Conservation (phyloP, 2,113 vertebrate genomes). For the Myrmecophaga tridactyla region DNA sequence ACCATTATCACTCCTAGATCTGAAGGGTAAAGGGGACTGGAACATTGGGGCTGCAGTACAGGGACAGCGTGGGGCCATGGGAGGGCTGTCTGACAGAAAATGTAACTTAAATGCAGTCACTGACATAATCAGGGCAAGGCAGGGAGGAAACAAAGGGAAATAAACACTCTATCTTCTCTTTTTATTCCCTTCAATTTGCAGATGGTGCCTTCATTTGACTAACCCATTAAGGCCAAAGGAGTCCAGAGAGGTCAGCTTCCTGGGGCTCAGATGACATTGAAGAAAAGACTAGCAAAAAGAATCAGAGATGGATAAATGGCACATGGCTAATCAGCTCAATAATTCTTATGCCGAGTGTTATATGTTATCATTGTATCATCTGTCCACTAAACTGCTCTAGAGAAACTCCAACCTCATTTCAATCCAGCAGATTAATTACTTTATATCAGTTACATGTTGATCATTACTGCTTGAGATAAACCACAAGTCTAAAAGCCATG, state of each 20-base stretch:
- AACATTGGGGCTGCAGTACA: neutral
- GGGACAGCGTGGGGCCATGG: neutral
- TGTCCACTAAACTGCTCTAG: neutral
- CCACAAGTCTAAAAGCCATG: neutral
- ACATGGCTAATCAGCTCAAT: neutral
- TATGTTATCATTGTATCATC: neutral
- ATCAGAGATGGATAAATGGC: too few relatives aligned
- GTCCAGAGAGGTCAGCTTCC: neutral
- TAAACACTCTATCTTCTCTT: too few relatives aligned
- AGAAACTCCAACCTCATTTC: neutral
- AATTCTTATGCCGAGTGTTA: neutral
- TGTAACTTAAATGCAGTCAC: neutral
- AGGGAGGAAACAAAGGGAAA: rapidly evolving
- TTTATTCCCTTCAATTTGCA: neutral
- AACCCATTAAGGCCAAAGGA: neutral
- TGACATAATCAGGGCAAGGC: neutral
- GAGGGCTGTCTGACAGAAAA: neutral
- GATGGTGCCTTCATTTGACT: neutral
- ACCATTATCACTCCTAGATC: neutral
- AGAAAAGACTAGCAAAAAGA: neutral
- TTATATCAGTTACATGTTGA: neutral
- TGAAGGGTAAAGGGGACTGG: neutral
- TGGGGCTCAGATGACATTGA: neutral
- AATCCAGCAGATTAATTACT: neutral
- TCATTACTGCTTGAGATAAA: neutral